Evolutionary conservation across 2,888 invertebrate genomes (phyloP).

Genomic region (Sabellastarte sp.): DNA sequence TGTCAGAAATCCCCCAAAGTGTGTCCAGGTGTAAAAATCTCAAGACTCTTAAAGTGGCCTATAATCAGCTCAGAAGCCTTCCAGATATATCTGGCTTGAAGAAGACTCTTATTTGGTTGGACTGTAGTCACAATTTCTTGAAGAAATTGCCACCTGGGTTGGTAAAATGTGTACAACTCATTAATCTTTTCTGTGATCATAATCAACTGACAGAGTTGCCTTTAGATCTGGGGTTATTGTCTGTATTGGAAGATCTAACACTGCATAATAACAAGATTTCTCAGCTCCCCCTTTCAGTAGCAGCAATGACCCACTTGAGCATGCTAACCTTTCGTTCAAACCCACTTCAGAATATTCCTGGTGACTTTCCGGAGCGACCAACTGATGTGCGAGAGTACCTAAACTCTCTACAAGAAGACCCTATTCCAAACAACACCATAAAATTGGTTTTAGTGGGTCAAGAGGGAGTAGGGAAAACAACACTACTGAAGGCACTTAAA

Average conservation of each 20-base stretch:
- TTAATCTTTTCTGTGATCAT: constrained; percentile 14
- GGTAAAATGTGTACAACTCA: constrained; percentile 14
- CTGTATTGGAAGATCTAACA: constrained; percentile 16
- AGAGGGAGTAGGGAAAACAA: constrained; percentile 31
- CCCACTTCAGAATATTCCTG: constrained; percentile 29
- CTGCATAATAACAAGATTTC: constrained; percentile 23
- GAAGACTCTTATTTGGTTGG: constrained; percentile 14
- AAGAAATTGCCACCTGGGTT: constrained; percentile 16
- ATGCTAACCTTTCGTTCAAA: constrained; percentile 24
- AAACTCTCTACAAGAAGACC: constrained; percentile 25
- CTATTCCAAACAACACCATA: constrained; percentile 24
- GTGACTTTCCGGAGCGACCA: constrained; percentile 26
- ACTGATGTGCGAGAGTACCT: constrained; percentile 25
- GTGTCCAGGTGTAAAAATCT: constrained; percentile 17
- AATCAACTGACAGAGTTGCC: constrained; percentile 27
- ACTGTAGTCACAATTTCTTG: constrained; percentile 19
- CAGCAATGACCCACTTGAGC: constrained; percentile 17
- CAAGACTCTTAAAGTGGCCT: constrained; percentile 17
- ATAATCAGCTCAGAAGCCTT: constrained; percentile 22
- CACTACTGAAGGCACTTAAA: constrained; percentile 23
- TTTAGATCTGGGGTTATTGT: constrained; percentile 22
- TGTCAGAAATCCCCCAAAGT: constrained; percentile 16
- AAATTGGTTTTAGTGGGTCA: constrained; percentile 31
- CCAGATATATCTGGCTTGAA: constrained; percentile 18
- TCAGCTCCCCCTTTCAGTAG: constrained; percentile 24